Percentiles rank a stretch among this genome's conserved stretches.
Conservation (phyloP, 1,140 invertebrate species). For the Leptopilina boulardi region DNA sequence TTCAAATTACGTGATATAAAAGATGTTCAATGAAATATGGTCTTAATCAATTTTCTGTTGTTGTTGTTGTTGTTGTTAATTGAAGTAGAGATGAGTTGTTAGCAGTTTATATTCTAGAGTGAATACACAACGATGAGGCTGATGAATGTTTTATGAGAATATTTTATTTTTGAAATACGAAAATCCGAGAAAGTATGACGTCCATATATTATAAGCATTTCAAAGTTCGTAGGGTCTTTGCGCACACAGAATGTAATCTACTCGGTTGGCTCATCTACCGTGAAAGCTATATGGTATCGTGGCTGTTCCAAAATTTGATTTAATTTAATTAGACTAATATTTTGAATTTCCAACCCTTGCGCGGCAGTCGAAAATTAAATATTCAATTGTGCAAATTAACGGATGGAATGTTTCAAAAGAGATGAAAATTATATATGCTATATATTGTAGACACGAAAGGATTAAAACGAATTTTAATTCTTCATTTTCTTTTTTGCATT, state of each 20-base stretch:
- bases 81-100: conserved; percentile 1
- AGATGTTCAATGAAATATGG: neutral
- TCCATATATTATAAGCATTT: conserved; percentile 24
- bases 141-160: conserved; percentile 17
- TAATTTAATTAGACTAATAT: conserved; percentile 29
- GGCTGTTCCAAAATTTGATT: neutral
- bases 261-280: neutral
- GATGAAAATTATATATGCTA: neutral
- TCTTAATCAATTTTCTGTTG: neutral
- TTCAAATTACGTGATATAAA: neutral
- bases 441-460: neutral
- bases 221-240: neutral
- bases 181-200: neutral
- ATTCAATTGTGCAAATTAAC: conserved; percentile 13
- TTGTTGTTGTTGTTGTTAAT: neutral
- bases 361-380: conserved; percentile 4
- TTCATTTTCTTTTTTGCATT: no score
- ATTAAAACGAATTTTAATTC: neutral
- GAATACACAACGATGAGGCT: neutral
- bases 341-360: conserved; percentile 5
- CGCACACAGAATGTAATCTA: neutral
- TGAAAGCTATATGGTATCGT: neutral
- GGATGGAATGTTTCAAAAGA: conserved; percentile 4
- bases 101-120: neutral
- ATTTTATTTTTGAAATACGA: conserved; percentile 1